Evolutionary conservation across 53 echinoderm and acorn worm genomes (phyloP), one percentile per base, ranked within the genome.

Genomic region (Antedon mediterranea): DNA sequence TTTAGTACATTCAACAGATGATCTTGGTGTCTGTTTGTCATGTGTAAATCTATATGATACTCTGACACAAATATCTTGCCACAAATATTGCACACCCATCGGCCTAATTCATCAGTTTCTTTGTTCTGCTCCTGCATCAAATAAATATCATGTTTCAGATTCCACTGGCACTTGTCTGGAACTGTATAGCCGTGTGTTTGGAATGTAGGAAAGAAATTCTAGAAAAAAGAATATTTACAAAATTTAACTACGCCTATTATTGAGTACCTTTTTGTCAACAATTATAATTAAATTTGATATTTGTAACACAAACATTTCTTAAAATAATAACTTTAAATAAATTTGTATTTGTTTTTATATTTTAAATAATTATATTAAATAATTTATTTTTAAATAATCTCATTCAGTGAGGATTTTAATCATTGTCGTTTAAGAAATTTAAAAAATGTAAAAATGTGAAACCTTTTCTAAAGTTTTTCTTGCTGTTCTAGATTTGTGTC

Each of bases 51-150:
- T 74, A 94, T 30, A 72, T 31, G 85, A 11, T 73, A 71, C 75
- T 94, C 92, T 31, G 73, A 81, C 43, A 81, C 57, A 80, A 94
- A 94, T 31, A 84, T 81, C 72, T 94, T 94, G 30, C 95, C 95
- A 72, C 95, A 94, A 85, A 85, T 87, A 71, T 89, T 86, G 71
- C 95, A 94, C 31, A 82, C 73, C 95, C 91, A 92, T 32, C 83
- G 83, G 71, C 82, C 87, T 11, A 75, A 0, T 11, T 77, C 78
- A 30, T 92, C 91, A n/a, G 41, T 71, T 30, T 75, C 72, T 72
- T 88, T 94, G 57, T 84, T 81, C 74, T 79, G 73, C 43, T 94
- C 95, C 31, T 91, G 87, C 33, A 79, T 80, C 70, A 83, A 72
- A 77, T 89, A 94, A 78, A 89, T 82, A 80, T 91, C 85, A 20